Percentiles rank a stretch among this genome's conserved stretches.
phyloP scores from a whole-genome alignment of 2,113 vertebrate species.

The Apistogramma diplotaenia region DNA sequence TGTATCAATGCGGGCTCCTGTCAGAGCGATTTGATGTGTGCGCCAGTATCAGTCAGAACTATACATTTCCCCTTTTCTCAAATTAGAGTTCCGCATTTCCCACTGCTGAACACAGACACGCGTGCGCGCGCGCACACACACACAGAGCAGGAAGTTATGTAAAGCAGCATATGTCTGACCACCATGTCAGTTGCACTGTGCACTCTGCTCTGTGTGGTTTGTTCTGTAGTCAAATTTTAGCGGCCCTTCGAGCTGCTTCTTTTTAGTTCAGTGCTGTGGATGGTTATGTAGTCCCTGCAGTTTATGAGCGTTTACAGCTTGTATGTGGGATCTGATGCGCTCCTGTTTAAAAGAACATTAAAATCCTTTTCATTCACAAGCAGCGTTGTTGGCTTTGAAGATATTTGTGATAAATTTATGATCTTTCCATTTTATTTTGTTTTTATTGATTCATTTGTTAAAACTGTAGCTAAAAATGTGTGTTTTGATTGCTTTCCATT shows the following conservation, averaged over 20 bases:
- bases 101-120: constrained; percentile 27
- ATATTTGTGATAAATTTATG: neutral
- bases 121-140: too few relatives aligned
- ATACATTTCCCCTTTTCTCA: constrained; percentile 66
- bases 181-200: neutral
- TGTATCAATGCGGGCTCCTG: neutral
- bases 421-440: neutral
- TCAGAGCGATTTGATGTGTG: constrained; percentile 11
- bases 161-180: constrained; percentile 25
- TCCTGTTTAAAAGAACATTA: neutral
- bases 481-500: neutral
- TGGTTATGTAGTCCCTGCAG: neutral
- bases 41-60: constrained; percentile 47
- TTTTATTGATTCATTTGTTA: neutral
- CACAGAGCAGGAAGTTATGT: constrained; percentile 58
- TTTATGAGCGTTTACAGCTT: neutral
- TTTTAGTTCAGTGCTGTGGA: neutral
- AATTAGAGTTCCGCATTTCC: constrained; percentile 67
- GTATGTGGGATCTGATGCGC: neutral
- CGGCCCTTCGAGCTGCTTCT: neutral
- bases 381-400: neutral
- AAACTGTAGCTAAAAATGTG: neutral
- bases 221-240: neutral
- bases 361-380: neutral
- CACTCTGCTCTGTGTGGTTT: neutral